Base-by-base conservation (phyloP, 1,140 invertebrate species). In the Drosophila aff. region DNA sequence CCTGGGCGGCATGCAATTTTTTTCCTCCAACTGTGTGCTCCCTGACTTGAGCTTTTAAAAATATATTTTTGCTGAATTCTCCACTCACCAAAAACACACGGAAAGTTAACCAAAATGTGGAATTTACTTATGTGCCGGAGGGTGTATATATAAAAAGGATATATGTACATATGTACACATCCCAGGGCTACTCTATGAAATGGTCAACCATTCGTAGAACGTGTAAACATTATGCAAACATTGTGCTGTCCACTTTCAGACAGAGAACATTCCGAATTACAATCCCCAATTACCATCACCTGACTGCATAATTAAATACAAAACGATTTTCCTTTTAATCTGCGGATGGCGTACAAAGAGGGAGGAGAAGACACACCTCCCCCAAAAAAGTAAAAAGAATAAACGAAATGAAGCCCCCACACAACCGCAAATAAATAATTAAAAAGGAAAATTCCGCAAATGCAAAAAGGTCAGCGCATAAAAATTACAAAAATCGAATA, bases 401-500 rank as follows among this genome's bases (percentile, higher is more conserved):
- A 26, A 28, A 26, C 15, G 23, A 23, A 55, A 55, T 23, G 1
- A 38, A 55, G 13, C n/a, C 15, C 52, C 38, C 18, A 43, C 21
- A 53, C 65, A 82, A 72, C 81, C 83, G 78, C 85, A 81, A 67
- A 90, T 89, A 90, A 89, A 89, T 89, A 89, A 89, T 89, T 89
- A 89, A 89, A 89, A 87, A 76, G 74, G 85, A 84, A 87, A 90
- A 87, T 84, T 79, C 84, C 84, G 62, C 81, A 87, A 82, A 82
- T 87, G 78, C 85, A 90, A 87, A 87, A 87, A 89, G 84, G 84
- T 87, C 84, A 87, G 74, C 73, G 84, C 49, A 87, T 89, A 84
- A 87, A 87, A 84, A 89, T 87, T 89, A 84, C 79, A 73, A 74
- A 90, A 90, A 90, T 90, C 82, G 86, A 90, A 90, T 90, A 90